Conservation (phyloP, 1,140 invertebrate genomes). For the Oedothorax gibbosus region DNA sequence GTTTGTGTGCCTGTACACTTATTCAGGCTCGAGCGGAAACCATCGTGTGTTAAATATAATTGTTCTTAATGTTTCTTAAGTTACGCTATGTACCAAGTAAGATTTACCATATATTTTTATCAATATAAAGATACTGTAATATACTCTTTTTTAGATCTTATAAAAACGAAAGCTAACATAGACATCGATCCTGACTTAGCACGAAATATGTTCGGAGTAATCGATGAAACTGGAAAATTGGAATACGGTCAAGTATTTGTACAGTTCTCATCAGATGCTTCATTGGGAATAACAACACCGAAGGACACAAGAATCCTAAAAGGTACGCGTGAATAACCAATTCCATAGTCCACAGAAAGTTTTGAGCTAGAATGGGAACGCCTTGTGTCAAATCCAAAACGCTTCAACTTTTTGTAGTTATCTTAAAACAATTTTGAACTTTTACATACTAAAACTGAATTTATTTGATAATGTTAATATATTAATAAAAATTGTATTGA, state of each 20-base stretch:
- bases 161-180: slow-evolving; percentile 62
- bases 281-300: slow-evolving; percentile 4
- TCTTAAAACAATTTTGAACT: too few species aligned
- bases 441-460: too few species aligned
- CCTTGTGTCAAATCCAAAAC: too few species aligned
- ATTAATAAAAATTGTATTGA: too few species aligned
- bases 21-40: too few species aligned
- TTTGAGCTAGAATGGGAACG: too few species aligned
- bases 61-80: neutral
- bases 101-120: neutral
- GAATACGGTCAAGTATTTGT: slow-evolving; percentile 64
- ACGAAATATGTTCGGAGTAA: slow-evolving; percentile 63
- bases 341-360: too few species aligned
- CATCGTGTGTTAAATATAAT: too few species aligned
- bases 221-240: slow-evolving; percentile 62
- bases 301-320: slow-evolving; percentile 20
- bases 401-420: too few species aligned
- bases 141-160: slow-evolving; percentile 23
- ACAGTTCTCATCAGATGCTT: slow-evolving; percentile 60
- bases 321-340: neutral
- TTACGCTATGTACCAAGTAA: neutral
- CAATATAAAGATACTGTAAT: neutral
- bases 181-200: slow-evolving; percentile 46
- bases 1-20: too few species aligned
- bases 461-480: too few species aligned